Percentiles rank a stretch among this genome's conserved stretches.
phyloP scores from a whole-genome alignment of 1,140 invertebrate genomes.

The Uloborus diversus region DNA sequence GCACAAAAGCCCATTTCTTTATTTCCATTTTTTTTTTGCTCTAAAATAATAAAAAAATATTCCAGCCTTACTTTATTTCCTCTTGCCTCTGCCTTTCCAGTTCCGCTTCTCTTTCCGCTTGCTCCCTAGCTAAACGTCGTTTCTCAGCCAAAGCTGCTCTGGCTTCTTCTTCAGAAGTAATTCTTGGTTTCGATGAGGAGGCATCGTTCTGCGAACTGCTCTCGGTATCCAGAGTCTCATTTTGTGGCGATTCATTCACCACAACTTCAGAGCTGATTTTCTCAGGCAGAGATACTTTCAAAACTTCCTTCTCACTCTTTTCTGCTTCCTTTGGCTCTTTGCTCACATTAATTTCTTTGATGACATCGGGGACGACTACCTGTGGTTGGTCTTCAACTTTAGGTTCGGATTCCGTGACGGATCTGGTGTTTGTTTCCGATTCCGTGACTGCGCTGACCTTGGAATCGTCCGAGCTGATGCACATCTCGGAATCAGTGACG shows the following conservation, averaged over 20 bases:
- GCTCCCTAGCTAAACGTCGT: slow-evolving; percentile 81
- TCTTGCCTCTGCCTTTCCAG: slow-evolving; percentile 77
- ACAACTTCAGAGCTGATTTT: not conserved
- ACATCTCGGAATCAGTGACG: slow-evolving; percentile 13
- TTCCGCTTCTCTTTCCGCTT: slow-evolving; percentile 86
- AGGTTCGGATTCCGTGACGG: slow-evolving; percentile 1
- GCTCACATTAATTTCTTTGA: not conserved
- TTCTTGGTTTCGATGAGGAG: slow-evolving; percentile 71
- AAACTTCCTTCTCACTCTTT: not conserved
- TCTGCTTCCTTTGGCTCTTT: not conserved
- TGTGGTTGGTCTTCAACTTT: not conserved
- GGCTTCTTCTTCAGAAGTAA: slow-evolving; percentile 88
- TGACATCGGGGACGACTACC: not conserved
- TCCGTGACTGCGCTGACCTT: slow-evolving; percentile 4
- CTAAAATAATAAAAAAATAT: not conserved
- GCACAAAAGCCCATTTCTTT: no score
- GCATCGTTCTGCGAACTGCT: not conserved
- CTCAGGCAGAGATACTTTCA: not conserved
- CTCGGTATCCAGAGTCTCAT: not conserved
- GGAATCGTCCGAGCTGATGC: slow-evolving; percentile 5
- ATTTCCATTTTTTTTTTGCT: no score
- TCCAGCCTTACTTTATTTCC: slow-evolving; percentile 57
- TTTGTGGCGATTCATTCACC: not conserved
- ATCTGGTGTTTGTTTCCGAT: slow-evolving; percentile 15
- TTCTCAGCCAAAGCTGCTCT: slow-evolving; percentile 88